A percentile compares a stretch with the other conserved stretches of the same genome.
Evolutionary conservation across 2,888 invertebrate genomes (phyloP).

Genomic region (Rutpela maculata): DNA sequence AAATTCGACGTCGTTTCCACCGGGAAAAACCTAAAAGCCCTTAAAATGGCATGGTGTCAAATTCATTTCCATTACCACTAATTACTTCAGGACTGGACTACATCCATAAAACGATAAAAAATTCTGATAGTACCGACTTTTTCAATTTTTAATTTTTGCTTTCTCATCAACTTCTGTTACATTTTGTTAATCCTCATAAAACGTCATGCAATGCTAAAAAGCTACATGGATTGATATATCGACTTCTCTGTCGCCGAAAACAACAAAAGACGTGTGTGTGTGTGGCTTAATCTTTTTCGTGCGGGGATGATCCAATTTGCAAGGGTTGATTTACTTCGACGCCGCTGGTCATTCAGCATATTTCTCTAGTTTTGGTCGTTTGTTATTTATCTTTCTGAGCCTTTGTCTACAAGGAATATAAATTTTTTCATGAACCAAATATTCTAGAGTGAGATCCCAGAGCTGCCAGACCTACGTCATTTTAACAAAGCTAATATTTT

Average conservation of each 20-base stretch:
- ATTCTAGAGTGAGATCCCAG: no score
- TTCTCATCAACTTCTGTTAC: not conserved
- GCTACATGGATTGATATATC: not conserved
- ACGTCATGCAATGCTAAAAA: not conserved
- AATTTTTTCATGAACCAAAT: no score
- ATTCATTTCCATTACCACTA: no score
- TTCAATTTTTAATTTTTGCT: no score
- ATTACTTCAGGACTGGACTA: no score
- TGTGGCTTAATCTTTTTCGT: conserved; percentile 1
- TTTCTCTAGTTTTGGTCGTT: not conserved
- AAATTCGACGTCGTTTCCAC: no score
- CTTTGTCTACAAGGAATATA: not conserved
- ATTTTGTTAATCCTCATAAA: not conserved
- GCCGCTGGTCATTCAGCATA: conserved; percentile 9
- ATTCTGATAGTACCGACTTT: no score
- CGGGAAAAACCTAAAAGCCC: no score
- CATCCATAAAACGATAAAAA: no score
- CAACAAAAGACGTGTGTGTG: conserved; percentile 13
- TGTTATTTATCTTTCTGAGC: not conserved
- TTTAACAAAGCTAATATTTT: no score
- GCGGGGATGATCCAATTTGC: conserved; percentile 12
- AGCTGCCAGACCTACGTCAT: no score
- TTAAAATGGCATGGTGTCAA: no score
- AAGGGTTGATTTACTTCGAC: conserved; percentile 24
- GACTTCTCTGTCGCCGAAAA: not conserved